These are phyloP conservation scores for Stratiolaelaps scimitus DNA, from an alignment of 1,140 invertebrate genomes.

Conservation along the genomic window DNA sequence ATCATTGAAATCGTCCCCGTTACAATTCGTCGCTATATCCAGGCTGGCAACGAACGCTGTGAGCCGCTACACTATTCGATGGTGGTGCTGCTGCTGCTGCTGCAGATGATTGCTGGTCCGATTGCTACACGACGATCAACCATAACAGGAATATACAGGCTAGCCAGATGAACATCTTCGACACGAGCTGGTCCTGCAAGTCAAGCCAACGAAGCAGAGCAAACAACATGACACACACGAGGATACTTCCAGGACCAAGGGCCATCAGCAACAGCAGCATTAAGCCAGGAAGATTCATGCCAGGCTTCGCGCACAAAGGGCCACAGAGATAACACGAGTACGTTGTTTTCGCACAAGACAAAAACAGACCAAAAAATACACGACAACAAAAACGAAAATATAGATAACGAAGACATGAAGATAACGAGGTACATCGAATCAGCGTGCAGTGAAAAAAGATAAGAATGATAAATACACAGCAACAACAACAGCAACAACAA, in stretches of 20 bases:
- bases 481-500: too few relatives aligned
- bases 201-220: slow-evolving; percentile 38
- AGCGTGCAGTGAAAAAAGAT: too few relatives aligned
- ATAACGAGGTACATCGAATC: too few relatives aligned
- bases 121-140: slow-evolving; percentile 64
- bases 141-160: slow-evolving; percentile 79
- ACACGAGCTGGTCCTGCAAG: slow-evolving; percentile 79
- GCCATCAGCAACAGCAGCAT: not conserved
- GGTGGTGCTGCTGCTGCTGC: too few relatives aligned
- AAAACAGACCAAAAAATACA: not conserved
- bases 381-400: too few relatives aligned
- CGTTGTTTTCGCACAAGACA: slow-evolving; percentile 1
- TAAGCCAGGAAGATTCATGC: not conserved
- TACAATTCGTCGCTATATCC: too few relatives aligned
- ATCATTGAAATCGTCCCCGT: too few relatives aligned
- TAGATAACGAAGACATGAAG: too few relatives aligned
- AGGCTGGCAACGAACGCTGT: too few relatives aligned
- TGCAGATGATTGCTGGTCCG: too few relatives aligned
- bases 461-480: too few relatives aligned
- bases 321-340: not conserved
- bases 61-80: too few relatives aligned
- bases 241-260: not conserved
- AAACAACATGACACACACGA: slow-evolving; percentile 28
- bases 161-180: slow-evolving; percentile 82
- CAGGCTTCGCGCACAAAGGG: not conserved